A percentile compares a stretch with the other conserved stretches of the same genome.
These are phyloP conservation scores for Percopsis transmontana DNA, from an alignment of 2,113 vertebrate species.

Conservation along the genomic window DNA sequence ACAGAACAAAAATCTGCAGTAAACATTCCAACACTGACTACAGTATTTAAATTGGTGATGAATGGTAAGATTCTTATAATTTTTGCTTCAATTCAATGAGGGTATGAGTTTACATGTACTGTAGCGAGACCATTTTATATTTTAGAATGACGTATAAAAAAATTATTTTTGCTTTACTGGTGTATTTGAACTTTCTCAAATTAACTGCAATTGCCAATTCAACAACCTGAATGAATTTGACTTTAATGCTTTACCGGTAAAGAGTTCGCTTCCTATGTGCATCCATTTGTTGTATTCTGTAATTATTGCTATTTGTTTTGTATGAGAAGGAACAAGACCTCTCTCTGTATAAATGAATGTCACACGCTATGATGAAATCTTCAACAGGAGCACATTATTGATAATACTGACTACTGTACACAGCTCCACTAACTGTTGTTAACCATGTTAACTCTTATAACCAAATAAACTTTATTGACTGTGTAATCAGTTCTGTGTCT, in stretches of 20 bases:
- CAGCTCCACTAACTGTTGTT: slow-evolving; percentile 63
- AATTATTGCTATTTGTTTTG: slow-evolving; percentile 54
- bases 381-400: slow-evolving; percentile 46
- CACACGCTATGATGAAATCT: slow-evolving; percentile 46
- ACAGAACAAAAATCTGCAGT: slow-evolving; percentile 18
- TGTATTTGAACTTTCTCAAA: slow-evolving; percentile 24
- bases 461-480: slow-evolving; percentile 73
- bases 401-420: slow-evolving; percentile 75
- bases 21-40: slow-evolving; percentile 1
- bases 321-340: slow-evolving; percentile 51
- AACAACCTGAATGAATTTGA: slow-evolving; percentile 47
- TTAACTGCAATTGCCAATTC: slow-evolving; percentile 23
- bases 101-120: slow-evolving; percentile 4
- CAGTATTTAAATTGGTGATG: slow-evolving; percentile 6
- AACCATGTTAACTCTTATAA: slow-evolving; percentile 54
- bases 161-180: slow-evolving; percentile 17
- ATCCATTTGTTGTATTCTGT: slow-evolving; percentile 36
- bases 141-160: slow-evolving; percentile 6
- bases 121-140: not conserved
- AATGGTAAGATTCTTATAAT: slow-evolving; percentile 3
- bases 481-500: slow-evolving; percentile 32
- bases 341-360: slow-evolving; percentile 48
- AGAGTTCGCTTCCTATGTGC: slow-evolving; percentile 12
- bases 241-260: slow-evolving; percentile 40
- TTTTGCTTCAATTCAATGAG: not conserved